Base-by-base conservation (phyloP, 2,888 invertebrate genomes). In the Epicampocera succincta region DNA sequence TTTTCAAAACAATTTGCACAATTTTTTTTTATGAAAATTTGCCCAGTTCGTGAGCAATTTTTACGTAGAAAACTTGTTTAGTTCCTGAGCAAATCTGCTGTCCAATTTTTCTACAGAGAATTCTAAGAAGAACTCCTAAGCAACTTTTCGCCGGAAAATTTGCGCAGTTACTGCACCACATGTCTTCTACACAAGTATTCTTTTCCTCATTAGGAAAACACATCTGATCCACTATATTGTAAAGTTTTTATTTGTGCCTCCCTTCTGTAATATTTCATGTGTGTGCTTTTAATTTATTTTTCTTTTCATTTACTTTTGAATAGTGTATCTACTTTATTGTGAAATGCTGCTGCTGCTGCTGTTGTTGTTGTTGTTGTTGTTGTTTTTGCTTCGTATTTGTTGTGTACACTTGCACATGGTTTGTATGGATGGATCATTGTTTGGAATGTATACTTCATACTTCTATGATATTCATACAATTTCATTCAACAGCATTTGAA, bases 241-340 rank as follows among this genome's bases (percentile, higher is more conserved):
- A 3, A 61, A 33, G 17, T 33, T 40, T 54, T 60, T 68, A 61
- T 61, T 52, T 52, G 40, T 8, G 42, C 46, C 29, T 50, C 60
- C 33, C 54, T 52, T 63, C 17, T 40, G 38, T 75, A 50, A 54
- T 56, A 21, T 61, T 63, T 52, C 29, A 9, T 58, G 33, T 46
- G 38, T 48, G 58, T 42, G 54, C 42, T 54, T 68, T 46, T 44
- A 33, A 54, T 73, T 63, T 21, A n/a, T 54, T 76, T 76, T 48
- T 40, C 61, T 76, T 76, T 61, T 61, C 52, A 69, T 75, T 75
- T 66, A 66, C 76, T 76, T 54, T 50, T 76, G 44, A 52, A 66
- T 76, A 63, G 68, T 61, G 75, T 61, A 44, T 52, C 68, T 61
- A 61, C 76, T 76, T 66, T 52, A 69, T 69, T 76, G 54, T 69